phyloP scores from a whole-genome alignment of 2,797 vertebrate species.

The Clarias platycephalus region DNA sequence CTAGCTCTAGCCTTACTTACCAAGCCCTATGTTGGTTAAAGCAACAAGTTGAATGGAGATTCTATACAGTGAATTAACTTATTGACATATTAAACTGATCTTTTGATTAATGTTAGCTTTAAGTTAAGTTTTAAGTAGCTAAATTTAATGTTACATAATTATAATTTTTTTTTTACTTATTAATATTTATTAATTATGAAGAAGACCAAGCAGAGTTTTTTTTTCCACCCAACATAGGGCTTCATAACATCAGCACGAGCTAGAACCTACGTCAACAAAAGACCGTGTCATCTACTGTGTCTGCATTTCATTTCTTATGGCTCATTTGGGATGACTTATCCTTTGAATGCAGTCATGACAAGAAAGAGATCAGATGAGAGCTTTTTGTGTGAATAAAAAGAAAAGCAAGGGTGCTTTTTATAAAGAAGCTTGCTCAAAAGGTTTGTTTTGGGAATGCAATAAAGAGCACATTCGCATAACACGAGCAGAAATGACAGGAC shows the following conservation, averaged over 20 bases:
- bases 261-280: not conserved
- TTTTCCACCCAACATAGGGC: not conserved
- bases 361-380: constrained; percentile 16
- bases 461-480: constrained; percentile 24
- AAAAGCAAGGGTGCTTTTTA: not conserved
- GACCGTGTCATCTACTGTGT: constrained; percentile 10
- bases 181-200: not conserved
- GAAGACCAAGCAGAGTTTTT: not conserved
- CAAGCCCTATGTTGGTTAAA: not conserved
- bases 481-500: constrained; percentile 46
- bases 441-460: constrained; percentile 29
- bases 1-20: not conserved
- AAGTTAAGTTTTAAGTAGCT: not conserved
- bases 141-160: not conserved
- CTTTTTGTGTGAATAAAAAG: constrained; percentile 18
- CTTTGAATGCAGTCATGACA: constrained; percentile 38
- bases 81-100: not conserved
- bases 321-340: constrained; percentile 43
- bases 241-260: not conserved
- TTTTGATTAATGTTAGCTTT: not conserved
- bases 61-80: not conserved
- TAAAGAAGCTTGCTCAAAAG: constrained; percentile 22
- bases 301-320: constrained; percentile 47
- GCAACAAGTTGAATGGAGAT: not conserved
- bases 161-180: not conserved